phyloP scores from a whole-genome alignment of 2,888 invertebrate genomes.

The Polyommatus icarus region DNA sequence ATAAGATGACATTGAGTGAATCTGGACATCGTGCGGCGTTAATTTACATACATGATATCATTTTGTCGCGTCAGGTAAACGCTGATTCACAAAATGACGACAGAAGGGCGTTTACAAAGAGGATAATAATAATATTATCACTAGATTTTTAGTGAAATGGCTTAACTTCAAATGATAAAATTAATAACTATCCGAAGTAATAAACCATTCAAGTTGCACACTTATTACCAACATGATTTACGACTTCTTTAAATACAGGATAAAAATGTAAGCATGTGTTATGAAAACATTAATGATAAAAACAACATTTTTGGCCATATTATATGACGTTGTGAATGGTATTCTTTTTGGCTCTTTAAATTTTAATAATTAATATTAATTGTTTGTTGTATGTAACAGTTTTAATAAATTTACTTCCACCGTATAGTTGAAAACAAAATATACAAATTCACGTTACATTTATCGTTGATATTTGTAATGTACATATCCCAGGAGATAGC shows the following conservation, averaged over 20 bases:
- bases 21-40: slow-evolving; percentile 44
- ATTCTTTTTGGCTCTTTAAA: no score
- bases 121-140: not conserved
- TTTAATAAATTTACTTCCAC: no score
- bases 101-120: not conserved
- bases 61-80: slow-evolving; percentile 34
- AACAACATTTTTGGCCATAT: no score
- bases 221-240: no score
- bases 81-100: slow-evolving; percentile 21
- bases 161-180: no score
- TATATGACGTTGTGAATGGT: not conserved
- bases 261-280: no score
- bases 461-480: slow-evolving; percentile 10
- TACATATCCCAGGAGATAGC: slow-evolving; percentile 30
- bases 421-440: not conserved
- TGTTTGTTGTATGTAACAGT: no score
- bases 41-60: slow-evolving; percentile 57
- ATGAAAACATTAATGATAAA: no score
- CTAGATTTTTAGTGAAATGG: not conserved
- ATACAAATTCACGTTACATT: not conserved
- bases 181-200: no score
- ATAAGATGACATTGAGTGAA: not conserved
- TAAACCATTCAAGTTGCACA: no score
- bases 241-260: no score
- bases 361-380: no score